phyloP scores from a whole-genome alignment of 2,797 vertebrate genomes.

The Ambastaia sidthimunki region DNA sequence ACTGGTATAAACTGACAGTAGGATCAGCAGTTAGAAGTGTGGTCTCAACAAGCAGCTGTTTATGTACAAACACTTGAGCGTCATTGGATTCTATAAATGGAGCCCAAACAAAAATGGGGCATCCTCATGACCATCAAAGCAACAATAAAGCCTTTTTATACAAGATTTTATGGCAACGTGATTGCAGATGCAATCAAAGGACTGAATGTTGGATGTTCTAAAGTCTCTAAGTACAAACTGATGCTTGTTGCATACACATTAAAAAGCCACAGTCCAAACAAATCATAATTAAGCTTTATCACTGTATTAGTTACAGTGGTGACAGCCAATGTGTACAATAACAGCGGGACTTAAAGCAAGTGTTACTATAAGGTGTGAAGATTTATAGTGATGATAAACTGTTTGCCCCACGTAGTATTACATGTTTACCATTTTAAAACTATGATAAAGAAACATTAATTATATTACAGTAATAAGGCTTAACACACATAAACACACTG shows the following conservation, averaged over 20 bases:
- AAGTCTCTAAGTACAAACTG: not conserved
- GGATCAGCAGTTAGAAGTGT: conserved; percentile 25
- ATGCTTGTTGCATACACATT: not conserved
- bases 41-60: conserved; percentile 25
- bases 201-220: conserved; percentile 1
- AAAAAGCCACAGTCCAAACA: not conserved
- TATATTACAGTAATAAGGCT: not conserved
- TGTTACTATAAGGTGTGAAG: not conserved
- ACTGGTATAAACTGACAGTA: conserved; percentile 38
- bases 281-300: not conserved
- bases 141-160: conserved; percentile 31
- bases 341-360: not conserved
- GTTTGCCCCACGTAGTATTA: not conserved
- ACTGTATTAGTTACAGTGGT: not conserved
- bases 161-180: conserved; percentile 5
- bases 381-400: not conserved
- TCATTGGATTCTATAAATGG: conserved; percentile 35
- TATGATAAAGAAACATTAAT: not conserved
- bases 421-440: not conserved
- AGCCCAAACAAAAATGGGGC: not conserved
- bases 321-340: not conserved
- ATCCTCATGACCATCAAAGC: conserved; percentile 23
- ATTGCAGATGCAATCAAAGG: conserved; percentile 29
- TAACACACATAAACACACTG: not conserved
- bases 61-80: not conserved